These are phyloP conservation scores for Drosophila diplacantha DNA, from an alignment of 2,888 invertebrate species.

Conservation along the genomic window DNA sequence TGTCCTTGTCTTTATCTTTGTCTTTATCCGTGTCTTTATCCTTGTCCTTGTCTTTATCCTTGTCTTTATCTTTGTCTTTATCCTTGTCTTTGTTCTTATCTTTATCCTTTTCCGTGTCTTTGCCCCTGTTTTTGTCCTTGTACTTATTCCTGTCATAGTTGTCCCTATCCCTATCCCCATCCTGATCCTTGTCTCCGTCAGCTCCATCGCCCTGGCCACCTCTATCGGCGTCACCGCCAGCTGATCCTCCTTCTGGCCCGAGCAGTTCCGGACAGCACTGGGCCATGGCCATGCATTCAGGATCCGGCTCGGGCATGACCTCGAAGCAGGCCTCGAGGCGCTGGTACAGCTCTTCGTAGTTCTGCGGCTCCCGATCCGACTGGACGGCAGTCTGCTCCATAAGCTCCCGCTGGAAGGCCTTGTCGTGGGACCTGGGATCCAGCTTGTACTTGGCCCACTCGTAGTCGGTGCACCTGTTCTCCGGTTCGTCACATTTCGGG, in stretches of 20 bases:
- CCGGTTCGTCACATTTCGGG: conserved; percentile 12
- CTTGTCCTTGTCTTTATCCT: background rate
- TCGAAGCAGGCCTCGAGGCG: conserved; percentile 45
- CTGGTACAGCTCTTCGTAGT: conserved; percentile 57
- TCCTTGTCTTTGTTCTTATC: background rate
- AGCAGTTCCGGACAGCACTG: conserved; percentile 38
- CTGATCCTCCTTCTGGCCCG: background rate
- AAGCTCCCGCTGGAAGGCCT: conserved; percentile 18
- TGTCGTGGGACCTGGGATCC: conserved; percentile 32
- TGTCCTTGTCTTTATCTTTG: background rate
- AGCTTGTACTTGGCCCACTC: conserved; percentile 48
- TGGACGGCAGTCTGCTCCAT: background rate
- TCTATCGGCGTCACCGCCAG: too few relatives aligned
- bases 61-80: background rate
- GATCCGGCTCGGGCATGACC: background rate
- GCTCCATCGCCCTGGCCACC: background rate
- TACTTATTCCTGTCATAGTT: background rate
- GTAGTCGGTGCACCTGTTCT: conserved; percentile 45
- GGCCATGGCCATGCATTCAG: conserved; percentile 4
- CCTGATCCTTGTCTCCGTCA: background rate
- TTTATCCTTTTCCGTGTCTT: too few relatives aligned
- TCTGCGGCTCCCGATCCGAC: conserved; percentile 32
- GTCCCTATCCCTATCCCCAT: background rate
- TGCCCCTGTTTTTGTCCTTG: background rate
- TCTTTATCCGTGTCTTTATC: background rate